Base-by-base conservation (phyloP, 2,797 vertebrate species). In the Argya squamiceps region DNA sequence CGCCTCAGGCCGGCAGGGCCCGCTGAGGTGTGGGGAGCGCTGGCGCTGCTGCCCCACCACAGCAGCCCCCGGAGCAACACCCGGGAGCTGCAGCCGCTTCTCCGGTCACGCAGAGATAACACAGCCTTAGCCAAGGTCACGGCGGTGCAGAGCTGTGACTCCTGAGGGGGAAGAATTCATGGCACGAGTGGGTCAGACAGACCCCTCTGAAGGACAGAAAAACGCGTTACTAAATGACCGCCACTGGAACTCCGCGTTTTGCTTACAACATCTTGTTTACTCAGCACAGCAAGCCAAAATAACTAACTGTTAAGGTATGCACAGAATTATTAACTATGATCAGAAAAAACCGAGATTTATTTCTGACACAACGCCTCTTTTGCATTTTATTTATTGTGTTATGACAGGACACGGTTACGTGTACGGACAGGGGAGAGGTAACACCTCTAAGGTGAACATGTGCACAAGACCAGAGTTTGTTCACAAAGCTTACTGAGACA, bases 341-440 rank as follows among this genome's bases (percentile, higher is more conserved):
- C 32, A 70, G 56, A 52, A 74, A 47, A 65, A 63, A 89, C 73
- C 26, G 9, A 8, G 23, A 53, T 46, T 11, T 56, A 9, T 75
- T 91, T 88, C 60, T 56, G 69, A 81, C 58, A 83, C 49, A 13
- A 52, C 0, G 56, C 93, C 79, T 73, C 52, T 92, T 70, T 79
- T 96, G 86, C 88, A 88, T 88, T 97, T 97, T 16, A 16, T 97
- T 97, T 97, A 84, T 93, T 96, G 84, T 14, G 78, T 92, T 86
- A 76, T 74, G 96, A 95, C 91, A 84, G 92, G 76, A 75, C 17
- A 76, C 18, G 86, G 60, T 94, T 97, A 96, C 96, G 97, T 29
- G 84, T 79, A 91, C 1, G 52, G 55, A 64, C 34, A 71, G 81
- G 68, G 36, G 65, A 76, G 37, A 95, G 44, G 44, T 63, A 87